phyloP scores from a whole-genome alignment of 2,113 vertebrate species.

The Neomonachus schauinslandi region DNA sequence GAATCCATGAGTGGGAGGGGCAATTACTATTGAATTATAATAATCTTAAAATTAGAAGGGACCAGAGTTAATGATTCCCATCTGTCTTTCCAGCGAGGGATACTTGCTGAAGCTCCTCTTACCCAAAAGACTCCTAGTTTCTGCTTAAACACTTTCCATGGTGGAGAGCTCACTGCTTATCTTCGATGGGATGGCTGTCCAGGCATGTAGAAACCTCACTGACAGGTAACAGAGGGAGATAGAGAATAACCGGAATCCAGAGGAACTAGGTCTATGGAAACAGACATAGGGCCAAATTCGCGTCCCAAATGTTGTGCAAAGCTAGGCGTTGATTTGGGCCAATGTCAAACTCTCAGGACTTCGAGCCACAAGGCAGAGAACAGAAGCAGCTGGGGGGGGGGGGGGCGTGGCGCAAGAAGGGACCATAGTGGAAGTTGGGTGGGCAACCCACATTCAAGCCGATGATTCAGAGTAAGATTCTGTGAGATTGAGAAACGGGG shows the following conservation, averaged over 20 bases:
- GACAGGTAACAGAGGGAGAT: background rate
- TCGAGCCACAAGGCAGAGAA: background rate
- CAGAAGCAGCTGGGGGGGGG: background rate
- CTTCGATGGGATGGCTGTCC: background rate
- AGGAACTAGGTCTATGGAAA: background rate
- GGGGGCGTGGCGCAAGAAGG: background rate
- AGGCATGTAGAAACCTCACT: background rate
- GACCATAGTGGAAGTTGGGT: background rate
- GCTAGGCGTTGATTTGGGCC: background rate
- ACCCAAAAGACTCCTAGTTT: background rate
- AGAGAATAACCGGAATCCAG: background rate
- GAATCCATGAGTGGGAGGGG: background rate
- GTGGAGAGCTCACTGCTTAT: background rate
- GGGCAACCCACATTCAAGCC: background rate
- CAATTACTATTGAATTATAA: background rate
- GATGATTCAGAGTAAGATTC: background rate
- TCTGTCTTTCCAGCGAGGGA: background rate
- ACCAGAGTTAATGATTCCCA: background rate
- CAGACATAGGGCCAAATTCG: accelerated
- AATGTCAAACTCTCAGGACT: background rate
- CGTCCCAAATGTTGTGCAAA: background rate
- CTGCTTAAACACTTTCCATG: background rate
- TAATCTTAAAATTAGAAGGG: background rate
- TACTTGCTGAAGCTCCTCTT: background rate
- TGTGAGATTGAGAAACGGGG: background rate